Conservation (phyloP, 1,140 invertebrate species). For the Sitodiplosis mosellana region DNA sequence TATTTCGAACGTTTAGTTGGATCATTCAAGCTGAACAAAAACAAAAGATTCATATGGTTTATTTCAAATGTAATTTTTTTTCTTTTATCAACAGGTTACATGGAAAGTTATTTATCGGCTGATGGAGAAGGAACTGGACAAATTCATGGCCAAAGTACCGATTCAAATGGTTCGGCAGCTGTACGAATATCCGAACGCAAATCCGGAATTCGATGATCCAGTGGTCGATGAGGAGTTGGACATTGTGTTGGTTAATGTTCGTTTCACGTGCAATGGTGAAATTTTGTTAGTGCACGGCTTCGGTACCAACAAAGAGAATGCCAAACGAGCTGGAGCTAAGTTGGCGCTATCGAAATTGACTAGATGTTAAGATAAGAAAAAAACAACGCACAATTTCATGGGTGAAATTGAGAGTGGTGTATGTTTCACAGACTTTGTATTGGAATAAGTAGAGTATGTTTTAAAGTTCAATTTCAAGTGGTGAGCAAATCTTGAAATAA, state of each 20-base stretch:
- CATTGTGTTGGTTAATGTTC: conserved; percentile 38
- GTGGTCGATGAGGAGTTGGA: conserved; percentile 16
- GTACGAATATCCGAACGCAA: conserved; percentile 45
- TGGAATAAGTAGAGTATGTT: too few relatives aligned
- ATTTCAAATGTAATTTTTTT: too few relatives aligned
- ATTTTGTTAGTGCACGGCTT: conserved; percentile 42
- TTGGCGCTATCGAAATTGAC: conserved; percentile 33
- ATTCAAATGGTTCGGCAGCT: conserved; percentile 75
- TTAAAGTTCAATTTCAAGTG: too few relatives aligned
- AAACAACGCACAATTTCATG: too few relatives aligned
- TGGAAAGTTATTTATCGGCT: conserved; percentile 68
- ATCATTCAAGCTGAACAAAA: too few relatives aligned
- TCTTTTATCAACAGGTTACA: conserved; percentile 22
- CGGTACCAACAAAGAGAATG: conserved; percentile 42
- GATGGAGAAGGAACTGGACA: conserved; percentile 51
- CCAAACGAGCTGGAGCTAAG: conserved; percentile 57
- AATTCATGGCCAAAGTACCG: conserved; percentile 67
- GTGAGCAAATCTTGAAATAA: too few relatives aligned
- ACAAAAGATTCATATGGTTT: too few relatives aligned
- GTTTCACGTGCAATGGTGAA: conserved; percentile 34
- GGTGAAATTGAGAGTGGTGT: too few relatives aligned
- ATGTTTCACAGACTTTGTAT: too few relatives aligned
- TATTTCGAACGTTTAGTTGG: too few relatives aligned
- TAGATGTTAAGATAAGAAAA: neutral
- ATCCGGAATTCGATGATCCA: conserved; percentile 31